Conservation (phyloP, 2,797 vertebrate genomes). For the Mastacembelus armatus region DNA sequence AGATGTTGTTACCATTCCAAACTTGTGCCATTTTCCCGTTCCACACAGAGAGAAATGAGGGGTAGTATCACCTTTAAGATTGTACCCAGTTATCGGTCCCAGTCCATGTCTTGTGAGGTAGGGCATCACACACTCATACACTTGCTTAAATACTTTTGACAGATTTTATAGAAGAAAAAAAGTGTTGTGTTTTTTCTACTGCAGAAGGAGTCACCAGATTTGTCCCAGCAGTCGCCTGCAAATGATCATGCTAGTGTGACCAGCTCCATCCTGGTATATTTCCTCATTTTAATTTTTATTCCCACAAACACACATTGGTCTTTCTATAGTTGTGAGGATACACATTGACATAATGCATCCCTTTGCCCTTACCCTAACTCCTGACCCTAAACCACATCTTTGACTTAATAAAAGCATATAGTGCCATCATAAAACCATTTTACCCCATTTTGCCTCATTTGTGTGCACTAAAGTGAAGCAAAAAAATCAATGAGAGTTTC, state of each 20-base stretch:
- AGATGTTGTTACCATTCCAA: no score
- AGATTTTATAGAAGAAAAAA: not conserved
- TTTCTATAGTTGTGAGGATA: no score
- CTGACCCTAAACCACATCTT: no score
- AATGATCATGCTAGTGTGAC: slow-evolving; percentile 98
- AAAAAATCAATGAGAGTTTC: no score
- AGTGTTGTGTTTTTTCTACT: slow-evolving; percentile 81
- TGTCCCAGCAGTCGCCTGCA: slow-evolving; percentile 97
- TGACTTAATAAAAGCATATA: not conserved
- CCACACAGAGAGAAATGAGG: slow-evolving; percentile 93
- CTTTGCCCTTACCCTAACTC: no score
- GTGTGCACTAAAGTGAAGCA: no score
- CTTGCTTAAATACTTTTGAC: not conserved
- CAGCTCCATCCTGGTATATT: slow-evolving; percentile 98
- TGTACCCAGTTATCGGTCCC: slow-evolving; percentile 96
- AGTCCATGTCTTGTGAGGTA: slow-evolving; percentile 97
- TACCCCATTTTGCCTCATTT: not conserved
- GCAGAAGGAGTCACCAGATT: slow-evolving; percentile 99
- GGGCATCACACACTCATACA: slow-evolving; percentile 30
- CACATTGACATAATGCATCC: no score
- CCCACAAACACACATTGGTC: not conserved
- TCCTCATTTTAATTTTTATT: slow-evolving; percentile 9
- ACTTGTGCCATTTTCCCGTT: not conserved
- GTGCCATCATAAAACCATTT: no score
- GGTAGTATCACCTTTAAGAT: slow-evolving; percentile 99